A percentile compares a stretch with the other conserved stretches of the same genome.
Evolutionary conservation across 2,888 invertebrate species (phyloP).

Genomic region (Tanaodytes sp.): DNA sequence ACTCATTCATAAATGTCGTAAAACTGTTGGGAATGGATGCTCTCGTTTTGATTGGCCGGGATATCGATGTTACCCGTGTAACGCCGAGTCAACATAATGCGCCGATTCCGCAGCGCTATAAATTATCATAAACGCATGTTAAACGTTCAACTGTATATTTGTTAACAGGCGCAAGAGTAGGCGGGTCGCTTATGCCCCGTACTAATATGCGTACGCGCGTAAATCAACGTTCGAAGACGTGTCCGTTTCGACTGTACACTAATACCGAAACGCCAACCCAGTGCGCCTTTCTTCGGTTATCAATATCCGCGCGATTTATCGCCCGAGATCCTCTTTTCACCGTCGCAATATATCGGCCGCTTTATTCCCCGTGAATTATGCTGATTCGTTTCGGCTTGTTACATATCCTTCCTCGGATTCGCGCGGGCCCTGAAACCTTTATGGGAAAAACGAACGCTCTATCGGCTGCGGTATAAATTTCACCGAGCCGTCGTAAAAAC

Average conservation of each 20-base stretch:
- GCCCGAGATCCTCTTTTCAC: conserved; percentile 37
- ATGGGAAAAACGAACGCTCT: conserved; percentile 32
- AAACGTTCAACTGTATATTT: conserved; percentile 67
- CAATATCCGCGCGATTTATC: conserved; percentile 54
- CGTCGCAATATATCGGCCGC: conserved; percentile 45
- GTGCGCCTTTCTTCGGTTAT: conserved; percentile 52
- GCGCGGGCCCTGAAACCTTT: conserved; percentile 16
- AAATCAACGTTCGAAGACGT: conserved; percentile 51
- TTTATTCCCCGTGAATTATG: conserved; percentile 51
- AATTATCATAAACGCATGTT: conserved; percentile 68
- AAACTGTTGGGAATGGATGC: conserved; percentile 35
- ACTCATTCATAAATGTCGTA: conserved; percentile 45
- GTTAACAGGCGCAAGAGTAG: conserved; percentile 68
- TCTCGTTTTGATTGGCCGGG: conserved; percentile 58
- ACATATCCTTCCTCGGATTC: conserved; percentile 38
- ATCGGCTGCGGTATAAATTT: conserved; percentile 1
- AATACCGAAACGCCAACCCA: conserved; percentile 38
- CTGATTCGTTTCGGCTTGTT: conserved; percentile 48
- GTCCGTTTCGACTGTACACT: conserved; percentile 48
- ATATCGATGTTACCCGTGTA: conserved; percentile 60
- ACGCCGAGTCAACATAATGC: conserved; percentile 60
- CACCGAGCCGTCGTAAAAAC: conserved; percentile 12
- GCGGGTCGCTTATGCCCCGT: conserved; percentile 57
- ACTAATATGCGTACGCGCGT: conserved; percentile 54
- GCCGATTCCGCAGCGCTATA: conserved; percentile 62